phyloP scores from a whole-genome alignment of 2,113 vertebrate species.

The Neodontobutis hainanensis region DNA sequence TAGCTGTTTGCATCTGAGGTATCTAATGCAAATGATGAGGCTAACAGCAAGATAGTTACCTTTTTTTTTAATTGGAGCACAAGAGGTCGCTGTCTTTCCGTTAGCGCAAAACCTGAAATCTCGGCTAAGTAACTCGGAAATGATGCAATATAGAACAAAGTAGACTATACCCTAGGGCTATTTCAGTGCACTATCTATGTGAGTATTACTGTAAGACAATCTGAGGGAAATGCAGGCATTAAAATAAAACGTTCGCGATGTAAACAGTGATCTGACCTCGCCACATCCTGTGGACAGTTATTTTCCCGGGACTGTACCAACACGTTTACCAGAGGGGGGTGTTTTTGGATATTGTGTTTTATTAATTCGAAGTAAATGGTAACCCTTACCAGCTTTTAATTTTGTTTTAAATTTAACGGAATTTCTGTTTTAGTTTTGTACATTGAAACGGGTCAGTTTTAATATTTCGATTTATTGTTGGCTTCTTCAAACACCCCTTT shows the following conservation, averaged over 20 bases:
- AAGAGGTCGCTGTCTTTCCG: constrained; percentile 48
- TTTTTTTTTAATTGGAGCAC: constrained; percentile 11
- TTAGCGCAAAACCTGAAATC: neutral
- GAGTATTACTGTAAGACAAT: too few species aligned
- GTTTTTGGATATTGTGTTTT: accelerated
- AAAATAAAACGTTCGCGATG: neutral
- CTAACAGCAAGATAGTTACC: neutral
- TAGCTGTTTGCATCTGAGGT: neutral
- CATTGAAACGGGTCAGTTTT: too few species aligned
- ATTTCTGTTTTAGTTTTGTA: too few species aligned
- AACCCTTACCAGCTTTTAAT: too few species aligned
- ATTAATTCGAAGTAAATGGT: too few species aligned
- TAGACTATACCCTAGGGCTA: too few species aligned
- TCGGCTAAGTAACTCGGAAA: constrained; percentile 35
- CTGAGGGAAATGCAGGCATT: neutral
- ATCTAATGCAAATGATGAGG: neutral
- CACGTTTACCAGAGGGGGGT: constrained; percentile 59
- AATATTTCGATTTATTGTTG: too few species aligned
- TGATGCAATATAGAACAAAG: neutral
- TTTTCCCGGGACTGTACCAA: constrained; percentile 71
- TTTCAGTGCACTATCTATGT: neutral
- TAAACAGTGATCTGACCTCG: neutral
- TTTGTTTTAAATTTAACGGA: too few species aligned
- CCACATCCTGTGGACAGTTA: constrained; percentile 64
- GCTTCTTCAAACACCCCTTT: too few species aligned